Conservation (phyloP, 2,888 invertebrate species). For the Drosophila maculinotata region DNA sequence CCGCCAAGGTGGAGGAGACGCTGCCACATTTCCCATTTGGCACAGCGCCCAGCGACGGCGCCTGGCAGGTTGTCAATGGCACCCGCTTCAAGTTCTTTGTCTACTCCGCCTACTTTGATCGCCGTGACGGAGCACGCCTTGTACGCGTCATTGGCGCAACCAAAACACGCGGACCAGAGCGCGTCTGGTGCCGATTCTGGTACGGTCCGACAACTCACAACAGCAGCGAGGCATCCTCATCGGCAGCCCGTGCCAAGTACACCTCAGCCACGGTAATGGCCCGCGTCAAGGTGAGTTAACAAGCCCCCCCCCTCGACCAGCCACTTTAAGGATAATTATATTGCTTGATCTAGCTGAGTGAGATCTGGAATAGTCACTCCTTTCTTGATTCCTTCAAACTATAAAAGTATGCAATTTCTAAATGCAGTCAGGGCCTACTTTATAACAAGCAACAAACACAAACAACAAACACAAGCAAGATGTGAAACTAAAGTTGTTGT, state of each 20-base stretch:
- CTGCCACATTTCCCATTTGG: constrained; percentile 88
- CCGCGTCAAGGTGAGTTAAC: constrained; percentile 89
- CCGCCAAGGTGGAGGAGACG: constrained; percentile 85
- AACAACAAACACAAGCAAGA: no score
- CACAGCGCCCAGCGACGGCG: constrained; percentile 89
- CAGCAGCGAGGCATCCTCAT: constrained; percentile 38
- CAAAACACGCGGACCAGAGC: constrained; percentile 93
- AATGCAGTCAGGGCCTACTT: no score
- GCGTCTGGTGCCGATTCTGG: constrained; percentile 93
- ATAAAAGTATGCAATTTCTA: neutral
- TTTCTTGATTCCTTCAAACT: no score
- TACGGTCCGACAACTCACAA: constrained; percentile 85
- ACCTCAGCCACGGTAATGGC: constrained; percentile 90
- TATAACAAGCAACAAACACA: no score
- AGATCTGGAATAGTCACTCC: no score
- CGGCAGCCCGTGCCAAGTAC: constrained; percentile 68
- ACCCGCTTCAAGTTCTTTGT: constrained; percentile 94
- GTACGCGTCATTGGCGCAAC: constrained; percentile 95
- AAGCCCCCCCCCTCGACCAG: neutral
- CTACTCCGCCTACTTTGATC: constrained; percentile 95
- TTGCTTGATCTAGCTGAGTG: no score
- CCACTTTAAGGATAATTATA: neutral
- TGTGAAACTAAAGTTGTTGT: no score
- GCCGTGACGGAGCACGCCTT: constrained; percentile 87
- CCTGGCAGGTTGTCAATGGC: constrained; percentile 89